Evolutionary conservation across 1,140 invertebrate genomes (phyloP), one percentile per base, ranked within the genome.

Genomic region (Dendrolimus punctatus): DNA sequence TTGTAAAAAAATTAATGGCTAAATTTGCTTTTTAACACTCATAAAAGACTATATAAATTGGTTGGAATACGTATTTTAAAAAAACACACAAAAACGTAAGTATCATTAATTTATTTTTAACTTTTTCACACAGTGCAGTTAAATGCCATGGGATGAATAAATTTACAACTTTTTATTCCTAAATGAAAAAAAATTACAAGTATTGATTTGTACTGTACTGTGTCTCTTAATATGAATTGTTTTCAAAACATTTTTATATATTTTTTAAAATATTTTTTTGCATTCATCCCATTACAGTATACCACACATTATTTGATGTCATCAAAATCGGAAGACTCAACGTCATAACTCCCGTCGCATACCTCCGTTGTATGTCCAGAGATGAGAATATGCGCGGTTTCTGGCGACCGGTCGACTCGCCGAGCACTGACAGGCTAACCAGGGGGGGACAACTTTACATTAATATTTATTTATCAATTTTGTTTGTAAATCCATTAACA

Each of bases 331-430:
- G 23, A 39, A 39, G 36, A 36, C 10, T 36, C 42, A 39, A 37
- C 46, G 49, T 8, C 42, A 9, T 53, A 44, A 49, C 53, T 64
- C 52, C 66, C 62, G 64, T 54, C 64, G 53, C 23, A 23, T 85
- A 85, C 83, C 83, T 84, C 73, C 80, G 64, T 67, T 86, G 83
- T 62, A 86, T 86, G 61, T 86, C 83, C 71, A 84, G 66, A 51
- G 83, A 86, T 69, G 83, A 79, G 76, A 86, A 86, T 64, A 86
- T 85, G 55, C 80, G 80, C 52, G 80, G 83, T 71, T 86, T 86
- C 71, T 82, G 79, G 10, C 81, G 76, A 5, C 74, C 78, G 9
- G 74, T 68, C 8, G 78, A 66, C 60, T 84, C 83, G 46, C 83
- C 83, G 73, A 86, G 63, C 72, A 86, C 78, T 47, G 83, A 86